Base-by-base conservation (phyloP, 37 sponge, comb jelly and placozoan genomes). In the Aplysina aerophoba region DNA sequence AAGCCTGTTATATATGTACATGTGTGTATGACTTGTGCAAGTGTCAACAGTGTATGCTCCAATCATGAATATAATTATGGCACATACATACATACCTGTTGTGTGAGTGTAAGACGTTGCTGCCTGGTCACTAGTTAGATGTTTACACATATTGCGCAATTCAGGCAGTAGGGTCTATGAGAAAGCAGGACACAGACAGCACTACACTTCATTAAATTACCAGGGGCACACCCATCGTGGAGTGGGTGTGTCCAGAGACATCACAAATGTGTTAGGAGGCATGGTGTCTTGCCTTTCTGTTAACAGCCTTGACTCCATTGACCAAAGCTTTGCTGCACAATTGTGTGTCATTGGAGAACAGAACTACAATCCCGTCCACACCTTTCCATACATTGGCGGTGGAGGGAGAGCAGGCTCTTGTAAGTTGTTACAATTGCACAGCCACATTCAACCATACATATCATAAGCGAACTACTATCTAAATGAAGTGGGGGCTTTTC, bases 311-410 rank as follows among this genome's bases (percentile, higher is more conserved):
- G 41, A 91, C 83, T 15, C 79, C 44, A 61, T 91, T 88, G 27
- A 93, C 66, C 59, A 91, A 36, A 20, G 91, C 88, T 66, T 96
- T 96, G 59, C 72, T 84, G 40, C 91, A 86, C 53, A 96, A 86
- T 15, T 90, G 68, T 1, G 75, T 84, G 80, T 96, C 96, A 67
- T 96, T 96, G 37, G 89, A 82, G 80, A 96, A 96, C 33, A 96
- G 84, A 0, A 96, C 87, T 14, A 91, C 91, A 6, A 86, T 40
- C 14, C 87, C 87, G 33, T 72, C 68, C 33, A 57, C 71, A 30
- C 27, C 86, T 78, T n/a, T n/a, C n/a, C n/a, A n/a, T n/a, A n/a
- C n/a, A n/a, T n/a, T n/a, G n/a, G n/a, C n/a, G n/a, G n/a, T n/a
- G n/a, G n/a, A n/a, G n/a, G n/a, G n/a, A n/a, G n/a, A n/a, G n/a